A percentile compares a stretch with the other conserved stretches of the same genome.
phyloP scores from a whole-genome alignment of 2,888 invertebrate genomes.

The Dusona sp. region DNA sequence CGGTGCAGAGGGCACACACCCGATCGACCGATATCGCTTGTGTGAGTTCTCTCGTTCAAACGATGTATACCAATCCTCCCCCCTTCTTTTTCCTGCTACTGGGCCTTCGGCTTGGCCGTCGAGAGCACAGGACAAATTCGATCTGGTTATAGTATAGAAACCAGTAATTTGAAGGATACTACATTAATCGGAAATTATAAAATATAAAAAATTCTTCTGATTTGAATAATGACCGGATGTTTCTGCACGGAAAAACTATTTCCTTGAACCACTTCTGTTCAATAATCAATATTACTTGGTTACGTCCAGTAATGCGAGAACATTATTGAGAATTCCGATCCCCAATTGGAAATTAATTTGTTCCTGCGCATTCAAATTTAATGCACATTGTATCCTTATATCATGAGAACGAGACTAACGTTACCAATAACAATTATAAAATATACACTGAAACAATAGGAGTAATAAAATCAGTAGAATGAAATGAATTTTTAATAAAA shows the following conservation, averaged over 20 bases:
- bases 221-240: not conserved
- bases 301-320: not conserved
- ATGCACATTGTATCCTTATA: not conserved
- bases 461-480: not conserved
- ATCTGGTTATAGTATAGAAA: not conserved
- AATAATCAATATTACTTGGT: not conserved
- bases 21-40: slow-evolving; percentile 18
- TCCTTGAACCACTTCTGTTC: not conserved
- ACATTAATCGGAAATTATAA: not conserved
- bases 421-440: not conserved
- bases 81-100: not conserved
- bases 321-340: not conserved
- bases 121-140: not conserved
- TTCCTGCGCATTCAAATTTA: too few species aligned
- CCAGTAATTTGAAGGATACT: not conserved
- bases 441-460: not conserved
- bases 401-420: not conserved
- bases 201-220: not conserved
- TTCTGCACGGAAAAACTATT: not conserved
- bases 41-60: slow-evolving; percentile 22
- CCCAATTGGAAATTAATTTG: not conserved
- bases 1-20: slow-evolving; percentile 29
- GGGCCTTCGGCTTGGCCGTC: not conserved
- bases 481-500: not conserved
- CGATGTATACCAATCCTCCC: slow-evolving; percentile 2